Conservation (phyloP, 2,888 invertebrate genomes). For the Stenotaenia linearis region DNA sequence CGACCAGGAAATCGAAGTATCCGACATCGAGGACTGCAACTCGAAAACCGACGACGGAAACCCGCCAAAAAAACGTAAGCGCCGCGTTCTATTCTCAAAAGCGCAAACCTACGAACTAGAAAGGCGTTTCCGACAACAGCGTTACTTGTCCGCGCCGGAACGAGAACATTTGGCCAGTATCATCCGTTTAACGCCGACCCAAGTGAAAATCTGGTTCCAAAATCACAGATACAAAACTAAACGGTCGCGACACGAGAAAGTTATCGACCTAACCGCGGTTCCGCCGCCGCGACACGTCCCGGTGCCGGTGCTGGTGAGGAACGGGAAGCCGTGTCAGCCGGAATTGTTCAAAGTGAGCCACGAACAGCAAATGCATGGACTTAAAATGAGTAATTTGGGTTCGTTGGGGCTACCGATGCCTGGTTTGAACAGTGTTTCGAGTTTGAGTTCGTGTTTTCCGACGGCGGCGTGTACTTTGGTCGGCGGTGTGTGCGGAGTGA, state of each 20-base stretch:
- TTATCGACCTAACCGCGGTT: slow-evolving; percentile 54
- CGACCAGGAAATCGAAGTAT: slow-evolving; percentile 44
- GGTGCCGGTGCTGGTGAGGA: slow-evolving; percentile 87
- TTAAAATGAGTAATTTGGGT: too few species aligned
- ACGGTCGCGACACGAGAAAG: slow-evolving; percentile 91
- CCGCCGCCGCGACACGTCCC: slow-evolving; percentile 86
- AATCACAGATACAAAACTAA: slow-evolving; percentile 99
- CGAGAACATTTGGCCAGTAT: slow-evolving; percentile 91
- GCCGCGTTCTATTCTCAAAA: slow-evolving; percentile 94
- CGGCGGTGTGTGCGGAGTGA: slow-evolving; percentile 32
- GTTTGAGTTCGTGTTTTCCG: slow-evolving; percentile 28
- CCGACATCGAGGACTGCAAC: slow-evolving; percentile 38
- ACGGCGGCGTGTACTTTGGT: slow-evolving; percentile 34
- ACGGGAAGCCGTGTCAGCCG: slow-evolving; percentile 76
- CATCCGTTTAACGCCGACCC: slow-evolving; percentile 92
- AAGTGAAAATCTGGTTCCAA: slow-evolving; percentile 97
- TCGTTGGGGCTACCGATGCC: too few species aligned
- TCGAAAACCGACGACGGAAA: neutral
- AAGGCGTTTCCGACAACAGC: slow-evolving; percentile 86
- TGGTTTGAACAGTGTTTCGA: neutral
- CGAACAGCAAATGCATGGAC: neutral
- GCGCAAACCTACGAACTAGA: slow-evolving; percentile 96
- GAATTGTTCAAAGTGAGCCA: neutral
- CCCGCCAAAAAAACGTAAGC: slow-evolving; percentile 73
- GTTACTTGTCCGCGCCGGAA: slow-evolving; percentile 95